phyloP scores from a whole-genome alignment of 2,888 invertebrate genomes.

The Xanthia icteritia region DNA sequence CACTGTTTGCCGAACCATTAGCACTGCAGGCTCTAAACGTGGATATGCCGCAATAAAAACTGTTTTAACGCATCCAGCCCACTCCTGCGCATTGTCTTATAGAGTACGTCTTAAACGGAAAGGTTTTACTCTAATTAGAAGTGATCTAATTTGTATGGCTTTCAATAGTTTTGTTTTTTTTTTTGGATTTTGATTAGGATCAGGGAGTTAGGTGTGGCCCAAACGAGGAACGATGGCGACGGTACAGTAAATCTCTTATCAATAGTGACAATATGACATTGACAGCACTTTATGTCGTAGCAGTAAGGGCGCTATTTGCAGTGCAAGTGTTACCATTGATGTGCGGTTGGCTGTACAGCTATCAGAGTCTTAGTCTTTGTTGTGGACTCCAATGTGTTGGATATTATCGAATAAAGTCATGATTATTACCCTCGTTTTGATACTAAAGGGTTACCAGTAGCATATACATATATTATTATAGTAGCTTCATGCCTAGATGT shows the following conservation, averaged over 20 bases:
- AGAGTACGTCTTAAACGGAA: conserved; percentile 55
- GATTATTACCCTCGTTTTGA: background rate
- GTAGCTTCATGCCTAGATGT: background rate
- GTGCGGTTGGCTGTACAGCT: background rate
- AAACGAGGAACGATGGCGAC: background rate
- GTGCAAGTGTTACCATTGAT: background rate
- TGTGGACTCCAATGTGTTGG: background rate
- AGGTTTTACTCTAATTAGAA: conserved; percentile 69
- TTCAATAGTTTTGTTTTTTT: conserved; percentile 12
- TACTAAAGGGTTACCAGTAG: background rate
- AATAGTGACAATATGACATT: too few species aligned
- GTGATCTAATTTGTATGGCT: conserved; percentile 64
- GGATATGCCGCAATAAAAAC: conserved; percentile 74
- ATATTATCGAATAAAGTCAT: background rate
- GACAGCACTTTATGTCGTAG: background rate
- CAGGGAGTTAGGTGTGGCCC: background rate
- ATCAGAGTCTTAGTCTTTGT: background rate
- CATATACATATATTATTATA: background rate
- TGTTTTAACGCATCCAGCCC: conserved; percentile 68
- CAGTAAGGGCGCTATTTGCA: background rate
- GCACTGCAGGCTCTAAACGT: conserved; percentile 77
- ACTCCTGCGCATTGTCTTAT: conserved; percentile 71
- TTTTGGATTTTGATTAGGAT: conserved; percentile 5
- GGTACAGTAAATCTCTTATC: background rate
- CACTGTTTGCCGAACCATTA: conserved; percentile 80